Conservation (phyloP, 2,888 invertebrate species). For the Ectemnius continuus region DNA sequence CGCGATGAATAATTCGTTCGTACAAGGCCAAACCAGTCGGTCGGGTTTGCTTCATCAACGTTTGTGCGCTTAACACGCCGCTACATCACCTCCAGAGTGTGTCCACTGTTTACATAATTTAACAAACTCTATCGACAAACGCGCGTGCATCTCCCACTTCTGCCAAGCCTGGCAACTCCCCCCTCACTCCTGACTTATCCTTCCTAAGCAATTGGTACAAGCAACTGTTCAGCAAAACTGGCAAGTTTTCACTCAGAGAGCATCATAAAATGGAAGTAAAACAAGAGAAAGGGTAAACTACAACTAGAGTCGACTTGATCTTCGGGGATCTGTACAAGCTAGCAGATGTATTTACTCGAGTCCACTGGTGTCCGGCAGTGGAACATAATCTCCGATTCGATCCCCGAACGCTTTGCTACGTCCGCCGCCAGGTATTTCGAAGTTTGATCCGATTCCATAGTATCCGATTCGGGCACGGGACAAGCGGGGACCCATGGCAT, state of each 20-base stretch:
- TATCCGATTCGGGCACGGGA: conserved; percentile 1
- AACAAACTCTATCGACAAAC: conserved; percentile 2
- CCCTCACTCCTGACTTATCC: no score
- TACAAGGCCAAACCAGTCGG: conserved; percentile 1
- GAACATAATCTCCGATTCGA: conserved; percentile 20
- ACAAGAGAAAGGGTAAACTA: no score
- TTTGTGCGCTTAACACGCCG: conserved; percentile 7
- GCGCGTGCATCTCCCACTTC: no score
- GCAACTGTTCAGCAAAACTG: no score
- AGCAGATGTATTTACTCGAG: conserved; percentile 16
- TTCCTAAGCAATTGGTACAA: no score
- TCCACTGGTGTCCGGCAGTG: not conserved
- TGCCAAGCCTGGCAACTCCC: no score
- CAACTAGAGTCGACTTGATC: no score
- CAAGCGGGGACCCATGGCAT: not conserved
- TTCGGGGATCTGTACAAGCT: no score
- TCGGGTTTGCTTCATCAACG: conserved; percentile 4
- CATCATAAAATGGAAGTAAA: no score
- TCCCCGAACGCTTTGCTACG: not conserved
- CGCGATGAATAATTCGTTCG: conserved; percentile 7
- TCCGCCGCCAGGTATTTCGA: not conserved
- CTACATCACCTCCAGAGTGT: not conserved
- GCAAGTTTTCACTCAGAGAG: no score
- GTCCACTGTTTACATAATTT: conserved; percentile 8
- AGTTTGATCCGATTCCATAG: conserved; percentile 15